These are phyloP conservation scores for Crocidura indochinensis DNA, from an alignment of 2,797 vertebrate species.

Conservation along the genomic window DNA sequence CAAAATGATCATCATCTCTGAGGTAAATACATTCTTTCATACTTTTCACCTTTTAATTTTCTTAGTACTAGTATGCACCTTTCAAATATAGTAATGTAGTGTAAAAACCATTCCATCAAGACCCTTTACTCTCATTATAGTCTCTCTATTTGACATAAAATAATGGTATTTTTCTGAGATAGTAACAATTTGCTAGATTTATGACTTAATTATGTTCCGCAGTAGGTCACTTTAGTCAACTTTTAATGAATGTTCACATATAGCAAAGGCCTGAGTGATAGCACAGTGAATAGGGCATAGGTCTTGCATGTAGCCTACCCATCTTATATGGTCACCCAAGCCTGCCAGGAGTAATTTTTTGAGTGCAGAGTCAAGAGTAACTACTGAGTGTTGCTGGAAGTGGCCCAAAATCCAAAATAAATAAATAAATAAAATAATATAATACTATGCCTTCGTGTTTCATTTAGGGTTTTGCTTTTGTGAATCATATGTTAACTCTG, in stretches of 20 bases:
- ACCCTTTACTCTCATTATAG: not conserved
- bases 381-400: too few relatives aligned
- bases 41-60: not conserved
- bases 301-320: too few relatives aligned
- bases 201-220: not conserved
- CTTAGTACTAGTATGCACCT: not conserved
- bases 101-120: not conserved
- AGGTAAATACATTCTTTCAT: not conserved
- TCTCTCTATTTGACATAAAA: not conserved
- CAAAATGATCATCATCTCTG: not conserved
- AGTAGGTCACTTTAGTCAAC: not conserved
- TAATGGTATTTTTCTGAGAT: not conserved
- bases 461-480: not conserved
- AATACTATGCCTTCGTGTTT: not conserved
- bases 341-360: too few relatives aligned
- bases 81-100: not conserved
- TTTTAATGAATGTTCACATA: not conserved
- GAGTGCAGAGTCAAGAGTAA: too few relatives aligned
- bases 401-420: too few relatives aligned
- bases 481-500: too few relatives aligned
- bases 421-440: too few relatives aligned
- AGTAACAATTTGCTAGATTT: accelerated
- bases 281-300: too few relatives aligned
- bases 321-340: too few relatives aligned
- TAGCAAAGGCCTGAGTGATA: too few relatives aligned